Evolutionary conservation across 2,888 invertebrate genomes (phyloP), one percentile per base, ranked within the genome.

Genomic region (Aphrophora alni): DNA sequence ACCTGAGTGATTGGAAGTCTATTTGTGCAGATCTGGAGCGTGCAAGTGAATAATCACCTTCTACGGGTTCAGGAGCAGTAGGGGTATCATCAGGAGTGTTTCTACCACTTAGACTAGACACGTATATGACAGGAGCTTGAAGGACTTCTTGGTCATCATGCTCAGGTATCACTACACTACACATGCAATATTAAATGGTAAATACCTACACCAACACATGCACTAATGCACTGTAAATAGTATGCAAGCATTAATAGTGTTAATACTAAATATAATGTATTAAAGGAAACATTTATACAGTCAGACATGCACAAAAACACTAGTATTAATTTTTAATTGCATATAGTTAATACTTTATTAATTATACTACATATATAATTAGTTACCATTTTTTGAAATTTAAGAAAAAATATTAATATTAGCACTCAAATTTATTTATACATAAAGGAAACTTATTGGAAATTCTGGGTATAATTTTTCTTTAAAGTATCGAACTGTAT

Each of bases 1-100:
- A 79, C 78, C 78, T 79, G 74, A 79, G 78, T 12, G 33, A 59
- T 51, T 74, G 59, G 38, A 79, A 74, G 38, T 79, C 78, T 24
- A 74, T 69, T 3, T 72, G 73, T 24, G 78, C 78, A 0, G 78
- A 79, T 14, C 38, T 59, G 1, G 78, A 79, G 33, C 78, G 78
- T 8, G 74, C 59, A 59, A 79, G 74, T 0, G 74, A 68, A 68
- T 79, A 79, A 21, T 33, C 21, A 25, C 68, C 14, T 25, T 44
- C 33, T 1, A 59, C 59, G 10, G 59, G 59, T 59, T 59, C 59
- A n/a, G 59, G 14, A 21, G 59, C 21, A 21, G 59, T 3, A 21
- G n/a, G 59, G 59, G 21, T 59, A 21, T 59, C 59, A 59, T 59
- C 59, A 14, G 59, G 59, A 59, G 59, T 59, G 21, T 59, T 59